A percentile compares a stretch with the other conserved stretches of the same genome.
Conservation (phyloP, 1,140 invertebrate genomes). For the Yoshiicerus persimilis region DNA sequence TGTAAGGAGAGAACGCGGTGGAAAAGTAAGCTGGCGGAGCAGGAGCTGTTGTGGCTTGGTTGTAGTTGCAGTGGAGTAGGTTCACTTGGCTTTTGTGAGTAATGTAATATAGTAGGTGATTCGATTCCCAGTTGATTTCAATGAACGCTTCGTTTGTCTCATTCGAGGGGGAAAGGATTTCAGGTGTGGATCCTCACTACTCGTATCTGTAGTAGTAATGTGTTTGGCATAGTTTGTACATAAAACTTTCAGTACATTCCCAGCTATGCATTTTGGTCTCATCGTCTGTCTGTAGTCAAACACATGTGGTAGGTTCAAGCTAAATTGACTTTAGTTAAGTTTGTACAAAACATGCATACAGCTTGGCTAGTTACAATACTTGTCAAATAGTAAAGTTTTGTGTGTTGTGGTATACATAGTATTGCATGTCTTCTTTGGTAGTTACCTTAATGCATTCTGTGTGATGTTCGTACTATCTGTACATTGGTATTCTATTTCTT, state of each 20-base stretch:
- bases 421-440: background rate
- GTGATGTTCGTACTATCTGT: background rate
- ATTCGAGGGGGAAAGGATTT: conserved; percentile 19
- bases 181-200: background rate
- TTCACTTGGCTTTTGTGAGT: background rate
- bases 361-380: background rate
- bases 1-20: background rate
- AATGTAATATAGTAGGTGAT: background rate
- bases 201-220: background rate
- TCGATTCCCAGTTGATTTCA: background rate
- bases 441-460: too few relatives aligned
- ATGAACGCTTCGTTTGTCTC: conserved; percentile 6
- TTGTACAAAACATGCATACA: background rate
- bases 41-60: background rate
- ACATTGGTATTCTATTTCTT: background rate
- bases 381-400: background rate
- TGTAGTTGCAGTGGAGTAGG: background rate
- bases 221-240: background rate
- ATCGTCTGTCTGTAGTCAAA: background rate
- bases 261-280: background rate
- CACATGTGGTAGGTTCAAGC: background rate
- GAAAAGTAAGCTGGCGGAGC: background rate
- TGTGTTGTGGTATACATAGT: too few relatives aligned
- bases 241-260: background rate
- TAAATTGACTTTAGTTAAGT: background rate